Evolutionary conservation across 2,797 vertebrate genomes (phyloP).

Genomic region (Amblyraja radiata): DNA sequence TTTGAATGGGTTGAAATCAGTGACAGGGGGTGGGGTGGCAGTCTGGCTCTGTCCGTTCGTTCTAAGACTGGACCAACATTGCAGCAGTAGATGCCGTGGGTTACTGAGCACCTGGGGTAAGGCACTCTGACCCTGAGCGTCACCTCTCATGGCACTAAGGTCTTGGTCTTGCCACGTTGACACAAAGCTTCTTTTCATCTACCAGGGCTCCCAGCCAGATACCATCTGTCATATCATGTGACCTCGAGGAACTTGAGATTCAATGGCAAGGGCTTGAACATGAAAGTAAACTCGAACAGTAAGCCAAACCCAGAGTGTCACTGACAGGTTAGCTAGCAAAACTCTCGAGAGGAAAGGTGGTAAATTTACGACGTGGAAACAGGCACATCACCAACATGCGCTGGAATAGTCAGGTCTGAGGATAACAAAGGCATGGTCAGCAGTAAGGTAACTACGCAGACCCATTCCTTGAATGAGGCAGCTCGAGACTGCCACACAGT

Average conservation of each 20-base stretch:
- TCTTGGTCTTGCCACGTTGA: conserved; percentile 43
- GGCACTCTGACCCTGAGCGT: conserved; percentile 34
- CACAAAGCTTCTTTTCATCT: conserved; percentile 57
- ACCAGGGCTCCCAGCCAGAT: conserved; percentile 43
- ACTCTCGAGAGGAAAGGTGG: not conserved
- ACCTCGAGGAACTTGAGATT: conserved; percentile 35
- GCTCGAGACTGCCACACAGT: not conserved
- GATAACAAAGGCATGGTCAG: too few species aligned
- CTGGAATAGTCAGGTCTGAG: too few species aligned
- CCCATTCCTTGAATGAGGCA: not conserved
- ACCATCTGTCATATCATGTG: conserved; percentile 41
- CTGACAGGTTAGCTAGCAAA: not conserved
- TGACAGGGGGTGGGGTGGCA: not conserved
- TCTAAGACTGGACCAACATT: conserved; percentile 40
- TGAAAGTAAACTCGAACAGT: not conserved
- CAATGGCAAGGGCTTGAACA: not conserved
- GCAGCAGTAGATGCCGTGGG: conserved; percentile 36
- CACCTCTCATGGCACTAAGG: conserved; percentile 44
- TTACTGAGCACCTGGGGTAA: conserved; percentile 38
- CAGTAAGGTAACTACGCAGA: not conserved
- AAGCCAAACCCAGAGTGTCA: not conserved
- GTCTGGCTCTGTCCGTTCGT: conserved; percentile 11
- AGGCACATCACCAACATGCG: not conserved
- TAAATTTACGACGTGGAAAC: not conserved
- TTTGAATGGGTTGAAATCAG: not conserved